phyloP scores from a whole-genome alignment of 2,888 invertebrate genomes.

The Drosophila mulleri region DNA sequence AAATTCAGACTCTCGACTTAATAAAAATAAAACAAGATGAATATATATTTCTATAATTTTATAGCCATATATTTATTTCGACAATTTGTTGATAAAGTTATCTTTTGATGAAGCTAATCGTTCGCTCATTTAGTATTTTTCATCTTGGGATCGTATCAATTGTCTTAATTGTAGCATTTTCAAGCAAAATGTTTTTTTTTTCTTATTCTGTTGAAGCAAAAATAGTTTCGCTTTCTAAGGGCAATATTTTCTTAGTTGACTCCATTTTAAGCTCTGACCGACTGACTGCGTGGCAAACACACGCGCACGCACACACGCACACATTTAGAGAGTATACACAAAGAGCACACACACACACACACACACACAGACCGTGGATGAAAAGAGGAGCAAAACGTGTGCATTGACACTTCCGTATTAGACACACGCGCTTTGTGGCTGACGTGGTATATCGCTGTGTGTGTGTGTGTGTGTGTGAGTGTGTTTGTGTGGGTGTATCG shows the following conservation, averaged over 20 bases:
- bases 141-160: conserved; percentile 1
- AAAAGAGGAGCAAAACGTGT: conserved; percentile 56
- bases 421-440: conserved; percentile 59
- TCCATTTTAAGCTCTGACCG: conserved; percentile 41
- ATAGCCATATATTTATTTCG: neutral
- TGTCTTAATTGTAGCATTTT: conserved; percentile 15
- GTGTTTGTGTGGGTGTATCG: conserved; percentile 37
- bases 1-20: neutral
- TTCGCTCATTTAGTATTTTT: neutral
- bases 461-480: conserved; percentile 13
- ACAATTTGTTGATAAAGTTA: too few species aligned
- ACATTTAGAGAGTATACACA: conserved; percentile 3
- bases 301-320: conserved; percentile 28
- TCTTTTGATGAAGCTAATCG: neutral
- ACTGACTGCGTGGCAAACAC: conserved; percentile 44
- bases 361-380: conserved; percentile 5
- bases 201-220: neutral
- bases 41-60: neutral
- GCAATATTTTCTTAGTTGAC: conserved; percentile 44
- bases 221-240: conserved; percentile 52
- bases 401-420: conserved; percentile 75
- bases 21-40: rapidly evolving
- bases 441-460: conserved; percentile 16
- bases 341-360: neutral
- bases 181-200: conserved; percentile 1